A percentile compares a stretch with the other conserved stretches of the same genome.
Conservation (phyloP, 1,140 invertebrate genomes). For the Caligus rogercresseyi region DNA sequence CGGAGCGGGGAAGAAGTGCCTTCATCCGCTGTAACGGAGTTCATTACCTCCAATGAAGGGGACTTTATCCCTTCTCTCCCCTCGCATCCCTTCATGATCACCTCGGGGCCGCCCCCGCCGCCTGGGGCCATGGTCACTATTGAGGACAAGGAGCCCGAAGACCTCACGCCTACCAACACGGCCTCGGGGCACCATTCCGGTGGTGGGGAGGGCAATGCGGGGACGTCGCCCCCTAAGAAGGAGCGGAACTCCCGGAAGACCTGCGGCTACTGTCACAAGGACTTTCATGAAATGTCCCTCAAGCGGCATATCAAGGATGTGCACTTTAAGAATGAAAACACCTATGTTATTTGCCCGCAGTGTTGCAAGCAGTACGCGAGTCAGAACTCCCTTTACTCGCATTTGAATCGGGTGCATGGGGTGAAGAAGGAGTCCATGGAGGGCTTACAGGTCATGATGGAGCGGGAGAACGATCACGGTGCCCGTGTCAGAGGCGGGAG, state of each 20-base stretch:
- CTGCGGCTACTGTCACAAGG: slow-evolving; percentile 17
- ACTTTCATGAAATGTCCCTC: slow-evolving; percentile 19
- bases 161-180: neutral
- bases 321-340: slow-evolving; percentile 18
- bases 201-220: neutral
- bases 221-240: neutral
- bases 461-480: neutral
- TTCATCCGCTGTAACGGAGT: slow-evolving; percentile 15
- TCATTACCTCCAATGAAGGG: slow-evolving; percentile 12
- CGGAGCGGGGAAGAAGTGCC: slow-evolving; percentile 16
- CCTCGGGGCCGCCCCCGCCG: neutral
- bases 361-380: slow-evolving; percentile 20
- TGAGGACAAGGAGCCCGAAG: neutral
- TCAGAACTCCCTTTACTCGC: slow-evolving; percentile 18
- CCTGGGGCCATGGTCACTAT: neutral
- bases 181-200: too few relatives aligned
- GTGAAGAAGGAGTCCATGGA: slow-evolving; percentile 18
- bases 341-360: slow-evolving; percentile 20
- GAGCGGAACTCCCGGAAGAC: slow-evolving; percentile 10
- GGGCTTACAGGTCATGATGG: neutral
- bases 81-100: neutral
- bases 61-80: slow-evolving; percentile 1
- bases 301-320: slow-evolving; percentile 20
- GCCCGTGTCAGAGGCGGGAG: neutral
- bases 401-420: slow-evolving; percentile 18